These are phyloP conservation scores for Glandiceps talaboti DNA, from an alignment of 53 echinoderm and acorn worm species.

Conservation along the genomic window DNA sequence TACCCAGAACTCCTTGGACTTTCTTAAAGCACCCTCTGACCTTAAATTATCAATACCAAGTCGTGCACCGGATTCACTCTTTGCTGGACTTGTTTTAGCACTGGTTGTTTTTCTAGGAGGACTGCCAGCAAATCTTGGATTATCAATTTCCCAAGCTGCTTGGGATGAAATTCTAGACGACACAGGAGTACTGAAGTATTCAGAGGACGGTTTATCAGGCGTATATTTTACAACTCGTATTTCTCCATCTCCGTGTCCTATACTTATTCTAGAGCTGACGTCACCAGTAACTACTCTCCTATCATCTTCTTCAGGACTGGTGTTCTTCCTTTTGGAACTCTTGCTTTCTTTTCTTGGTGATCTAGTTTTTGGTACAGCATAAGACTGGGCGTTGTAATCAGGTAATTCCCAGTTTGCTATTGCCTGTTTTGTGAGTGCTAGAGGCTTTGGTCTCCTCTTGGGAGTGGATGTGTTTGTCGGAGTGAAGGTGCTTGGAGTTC, in stretches of 20 bases:
- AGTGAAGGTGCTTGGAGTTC: conserved; percentile 61
- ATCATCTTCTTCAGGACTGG: not conserved
- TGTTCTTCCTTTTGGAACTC: not conserved
- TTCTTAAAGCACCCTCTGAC: not conserved
- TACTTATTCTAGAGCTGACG: not conserved
- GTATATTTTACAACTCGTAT: not conserved
- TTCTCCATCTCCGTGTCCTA: not conserved
- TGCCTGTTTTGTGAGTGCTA: not conserved
- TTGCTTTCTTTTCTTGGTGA: not conserved
- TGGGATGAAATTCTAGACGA: not conserved
- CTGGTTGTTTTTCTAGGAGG: not conserved
- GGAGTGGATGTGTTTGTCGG: conserved; percentile 85
- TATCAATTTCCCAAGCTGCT: not conserved
- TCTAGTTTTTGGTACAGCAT: not conserved
- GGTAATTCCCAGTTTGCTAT: not conserved
- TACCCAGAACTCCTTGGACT: not conserved
- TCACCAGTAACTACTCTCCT: not conserved
- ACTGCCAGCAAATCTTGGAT: conserved; percentile 12
- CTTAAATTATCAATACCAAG: not conserved
- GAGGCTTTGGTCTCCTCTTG: conserved; percentile 9
- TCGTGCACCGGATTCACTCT: not conserved
- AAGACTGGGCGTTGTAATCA: not conserved
- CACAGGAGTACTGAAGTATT: not conserved
- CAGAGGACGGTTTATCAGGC: not conserved
- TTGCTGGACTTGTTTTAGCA: not conserved